Base-by-base conservation (phyloP, 2,113 vertebrate species). In the Trinectes maculatus region DNA sequence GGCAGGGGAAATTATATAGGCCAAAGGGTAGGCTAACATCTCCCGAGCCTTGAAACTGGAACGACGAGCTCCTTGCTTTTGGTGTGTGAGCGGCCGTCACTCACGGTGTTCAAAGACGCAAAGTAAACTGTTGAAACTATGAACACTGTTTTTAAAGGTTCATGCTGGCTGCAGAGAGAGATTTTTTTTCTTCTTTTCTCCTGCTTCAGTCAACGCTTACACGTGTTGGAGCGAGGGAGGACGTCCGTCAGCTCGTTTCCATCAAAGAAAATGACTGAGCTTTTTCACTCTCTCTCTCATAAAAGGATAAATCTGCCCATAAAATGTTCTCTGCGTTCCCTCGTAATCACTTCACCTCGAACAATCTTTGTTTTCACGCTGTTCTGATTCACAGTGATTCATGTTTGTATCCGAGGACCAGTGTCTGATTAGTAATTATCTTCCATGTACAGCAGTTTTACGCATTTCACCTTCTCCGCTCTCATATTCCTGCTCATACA, bases 1-100 rank as follows among this genome's bases (percentile, higher is more conserved):
- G 80, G 77, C 76, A 56, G 74, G 85, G 77, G 80, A 81, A 81
- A 79, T 84, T 84, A 91, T 89, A 71, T 84, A 85, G 89, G 87
- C 84, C 88, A 91, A 87, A 91, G 89, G 89, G 82, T 85, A 90
- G 84, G 78, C 88, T 85, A 88, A 90, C 89, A 84, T 78, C 84
- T 65, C 68, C 59, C 7, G 10, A 79, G 79, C 60, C 10, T 21
- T 75, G 79, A 87, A 86, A 89, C 79, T 60, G 75, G 63, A 85
- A 85, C 73, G 3, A 67, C 44, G 28, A 12, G 67, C 64, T 65
- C 55, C 57, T 58, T 25, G 43, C 19, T 73, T 77, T 67, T 64
- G 59, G 53, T 79, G 65, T 33, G 53, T 68, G 65, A 71, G 43
- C 48, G 21, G 16, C 79, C 71, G 86, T 85, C 81, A 67, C 36